Percentiles rank a stretch among this genome's conserved stretches.
phyloP scores from a whole-genome alignment of 2,888 invertebrate genomes.

The Drosophila melanocephala region DNA sequence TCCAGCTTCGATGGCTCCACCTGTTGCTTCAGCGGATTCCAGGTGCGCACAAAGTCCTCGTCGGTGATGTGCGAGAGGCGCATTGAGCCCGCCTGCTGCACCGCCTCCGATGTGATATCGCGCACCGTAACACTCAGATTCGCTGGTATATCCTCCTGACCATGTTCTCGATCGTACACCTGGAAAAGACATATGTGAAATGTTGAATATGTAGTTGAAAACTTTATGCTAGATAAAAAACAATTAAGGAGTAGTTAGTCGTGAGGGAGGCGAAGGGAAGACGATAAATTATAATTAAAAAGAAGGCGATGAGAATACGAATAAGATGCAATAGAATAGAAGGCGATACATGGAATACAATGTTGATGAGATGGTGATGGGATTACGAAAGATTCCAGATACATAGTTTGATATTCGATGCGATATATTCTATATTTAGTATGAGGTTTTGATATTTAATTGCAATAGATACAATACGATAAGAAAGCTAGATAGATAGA shows the following conservation, averaged over 20 bases:
- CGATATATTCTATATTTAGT: background rate
- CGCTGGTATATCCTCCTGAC: slow-evolving; percentile 96
- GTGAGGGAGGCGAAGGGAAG: background rate
- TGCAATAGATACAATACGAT: background rate
- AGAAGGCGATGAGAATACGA: background rate
- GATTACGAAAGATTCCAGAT: no score
- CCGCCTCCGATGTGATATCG: slow-evolving; percentile 97
- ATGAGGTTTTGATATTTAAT: background rate
- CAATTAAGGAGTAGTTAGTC: background rate
- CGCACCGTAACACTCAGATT: slow-evolving; percentile 97
- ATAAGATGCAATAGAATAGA: background rate
- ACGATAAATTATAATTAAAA: background rate
- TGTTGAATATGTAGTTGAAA: background rate
- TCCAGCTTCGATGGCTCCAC: slow-evolving; percentile 94
- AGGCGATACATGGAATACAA: background rate
- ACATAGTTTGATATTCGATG: background rate
- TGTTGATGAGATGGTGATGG: no score
- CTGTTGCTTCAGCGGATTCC: slow-evolving; percentile 94
- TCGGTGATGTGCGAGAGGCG: slow-evolving; percentile 96
- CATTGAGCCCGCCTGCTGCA: slow-evolving; percentile 97
- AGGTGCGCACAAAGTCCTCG: slow-evolving; percentile 97
- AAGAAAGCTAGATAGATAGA: background rate
- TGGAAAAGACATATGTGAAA: background rate
- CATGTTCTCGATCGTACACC: slow-evolving; percentile 96
- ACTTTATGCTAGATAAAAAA: background rate